phyloP scores from a whole-genome alignment of 37 sponge, comb jelly and placozoan species.

The Eunapius fragilis region DNA sequence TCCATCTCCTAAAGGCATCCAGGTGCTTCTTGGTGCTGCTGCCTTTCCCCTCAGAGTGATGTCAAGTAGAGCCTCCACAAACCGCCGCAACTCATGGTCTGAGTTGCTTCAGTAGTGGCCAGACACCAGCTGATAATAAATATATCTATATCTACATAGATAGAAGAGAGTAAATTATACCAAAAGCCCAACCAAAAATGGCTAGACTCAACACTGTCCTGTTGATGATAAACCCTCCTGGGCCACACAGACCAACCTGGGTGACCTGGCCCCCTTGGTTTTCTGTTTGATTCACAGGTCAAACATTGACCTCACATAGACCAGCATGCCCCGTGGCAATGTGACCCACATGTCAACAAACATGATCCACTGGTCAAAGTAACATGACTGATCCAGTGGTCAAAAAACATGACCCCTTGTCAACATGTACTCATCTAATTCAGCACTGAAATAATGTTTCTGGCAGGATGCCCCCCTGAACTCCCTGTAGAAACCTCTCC shows the following conservation, averaged over 20 bases:
- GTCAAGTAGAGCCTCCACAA: conserved; percentile 4
- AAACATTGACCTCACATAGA: not conserved
- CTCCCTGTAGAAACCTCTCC: not conserved
- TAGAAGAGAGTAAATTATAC: not conserved
- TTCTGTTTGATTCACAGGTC: not conserved
- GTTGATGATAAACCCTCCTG: no score
- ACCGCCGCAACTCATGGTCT: conserved; percentile 1
- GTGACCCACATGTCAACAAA: not conserved
- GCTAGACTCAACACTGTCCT: no score
- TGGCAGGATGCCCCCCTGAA: no score
- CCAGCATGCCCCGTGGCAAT: not conserved
- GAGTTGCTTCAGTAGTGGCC: not conserved
- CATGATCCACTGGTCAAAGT: not conserved
- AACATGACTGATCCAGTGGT: not conserved
- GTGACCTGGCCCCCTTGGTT: no score
- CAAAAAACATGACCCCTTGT: not conserved
- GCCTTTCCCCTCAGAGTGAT: conserved; percentile 12
- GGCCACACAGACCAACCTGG: no score
- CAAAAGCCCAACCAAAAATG: not conserved
- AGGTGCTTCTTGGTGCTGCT: conserved; percentile 10
- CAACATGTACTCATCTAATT: not conserved
- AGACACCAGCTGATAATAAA: not conserved
- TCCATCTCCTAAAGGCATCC: no score
- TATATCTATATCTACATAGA: not conserved
- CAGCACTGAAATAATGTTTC: not conserved